A percentile compares a stretch with the other conserved stretches of the same genome.
phyloP scores from a whole-genome alignment of 1,140 invertebrate genomes.

The Portunus trituberculatus region DNA sequence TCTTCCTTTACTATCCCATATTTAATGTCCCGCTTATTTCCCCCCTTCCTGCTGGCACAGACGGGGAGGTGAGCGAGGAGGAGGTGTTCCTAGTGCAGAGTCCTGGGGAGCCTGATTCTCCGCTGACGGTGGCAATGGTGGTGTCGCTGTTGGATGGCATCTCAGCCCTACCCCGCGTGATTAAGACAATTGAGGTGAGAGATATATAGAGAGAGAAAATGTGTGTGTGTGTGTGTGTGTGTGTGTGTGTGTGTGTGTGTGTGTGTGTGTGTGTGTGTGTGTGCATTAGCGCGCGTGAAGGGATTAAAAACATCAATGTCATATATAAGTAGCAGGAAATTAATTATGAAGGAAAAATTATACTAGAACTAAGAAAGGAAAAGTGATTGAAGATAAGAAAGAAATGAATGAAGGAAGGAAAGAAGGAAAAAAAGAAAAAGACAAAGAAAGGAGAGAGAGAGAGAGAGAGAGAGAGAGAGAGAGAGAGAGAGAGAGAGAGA shows the following conservation, averaged over 20 bases:
- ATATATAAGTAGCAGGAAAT: too few relatives aligned
- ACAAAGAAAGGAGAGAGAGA: slow-evolving; percentile 51
- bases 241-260: too few relatives aligned
- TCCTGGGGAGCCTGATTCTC: slow-evolving; percentile 74
- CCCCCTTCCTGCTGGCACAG: slow-evolving; percentile 80
- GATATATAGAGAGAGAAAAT: background rate
- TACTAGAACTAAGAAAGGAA: too few relatives aligned
- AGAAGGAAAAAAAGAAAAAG: background rate
- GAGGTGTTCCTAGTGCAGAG: slow-evolving; percentile 91
- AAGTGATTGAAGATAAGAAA: too few relatives aligned
- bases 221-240: too few relatives aligned
- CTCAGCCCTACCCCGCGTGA: slow-evolving; percentile 89
- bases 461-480: slow-evolving; percentile 58
- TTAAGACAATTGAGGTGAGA: slow-evolving; percentile 92
- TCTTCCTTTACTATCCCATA: too few relatives aligned
- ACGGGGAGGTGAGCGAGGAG: slow-evolving; percentile 92
- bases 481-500: slow-evolving; percentile 18
- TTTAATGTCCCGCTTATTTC: background rate
- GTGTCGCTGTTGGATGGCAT: slow-evolving; percentile 93
- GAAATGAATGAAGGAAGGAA: background rate
- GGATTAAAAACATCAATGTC: too few relatives aligned
- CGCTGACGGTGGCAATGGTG: slow-evolving; percentile 85
- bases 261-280: too few relatives aligned
- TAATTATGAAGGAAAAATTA: too few relatives aligned
- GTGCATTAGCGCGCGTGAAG: too few relatives aligned